Conservation (phyloP, 2,113 vertebrate genomes). For the Eudorcas thomsonii region DNA sequence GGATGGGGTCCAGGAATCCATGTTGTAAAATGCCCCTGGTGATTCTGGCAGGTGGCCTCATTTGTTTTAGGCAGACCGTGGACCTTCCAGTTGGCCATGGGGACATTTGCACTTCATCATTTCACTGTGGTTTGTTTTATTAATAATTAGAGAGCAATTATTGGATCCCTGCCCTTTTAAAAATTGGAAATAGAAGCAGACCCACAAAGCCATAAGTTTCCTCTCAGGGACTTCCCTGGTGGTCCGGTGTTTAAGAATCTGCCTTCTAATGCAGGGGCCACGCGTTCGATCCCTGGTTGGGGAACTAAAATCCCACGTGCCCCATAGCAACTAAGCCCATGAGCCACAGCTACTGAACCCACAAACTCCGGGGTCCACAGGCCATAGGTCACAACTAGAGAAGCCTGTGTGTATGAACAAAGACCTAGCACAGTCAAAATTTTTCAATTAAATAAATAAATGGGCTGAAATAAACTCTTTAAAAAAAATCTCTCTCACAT, state of each 20-base stretch:
- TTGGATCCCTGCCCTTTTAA: neutral
- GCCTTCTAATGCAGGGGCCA: neutral
- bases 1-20: neutral
- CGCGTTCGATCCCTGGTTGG: neutral
- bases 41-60: neutral
- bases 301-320: neutral
- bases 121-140: neutral
- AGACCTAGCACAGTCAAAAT: neutral
- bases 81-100: neutral
- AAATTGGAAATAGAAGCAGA: neutral
- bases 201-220: neutral
- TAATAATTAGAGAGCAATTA: neutral
- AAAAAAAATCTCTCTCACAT: neutral
- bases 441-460: neutral
- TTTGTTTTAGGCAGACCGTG: neutral
- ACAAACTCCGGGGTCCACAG: neutral
- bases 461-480: neutral
- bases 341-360: neutral
- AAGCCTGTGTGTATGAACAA: neutral
- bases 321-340: neutral
- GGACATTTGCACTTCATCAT: neutral
- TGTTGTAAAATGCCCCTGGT: neutral
- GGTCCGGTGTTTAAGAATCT: neutral
- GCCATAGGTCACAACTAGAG: neutral
- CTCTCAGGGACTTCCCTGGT: neutral